Base-by-base conservation (phyloP, 2,113 vertebrate genomes). In the Pseudorasbora parva region DNA sequence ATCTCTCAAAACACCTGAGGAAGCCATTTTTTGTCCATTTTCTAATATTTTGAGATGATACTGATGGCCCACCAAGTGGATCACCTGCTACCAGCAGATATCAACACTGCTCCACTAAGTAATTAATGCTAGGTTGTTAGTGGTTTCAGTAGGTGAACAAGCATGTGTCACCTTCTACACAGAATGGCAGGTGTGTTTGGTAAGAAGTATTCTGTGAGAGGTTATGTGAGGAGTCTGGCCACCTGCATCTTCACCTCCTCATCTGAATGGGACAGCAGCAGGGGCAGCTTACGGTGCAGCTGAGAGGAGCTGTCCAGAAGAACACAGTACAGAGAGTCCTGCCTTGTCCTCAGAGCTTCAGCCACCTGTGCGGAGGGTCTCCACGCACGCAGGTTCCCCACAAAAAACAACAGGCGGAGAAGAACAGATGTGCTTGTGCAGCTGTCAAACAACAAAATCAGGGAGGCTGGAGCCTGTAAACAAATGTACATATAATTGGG, bases 211-310 rank as follows among this genome's bases (percentile, higher is more conserved):
- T 49, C 41, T 30, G 69, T 43, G n/a, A 47, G 78, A 33, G 51
- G 81, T 75, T 94, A 95, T 2, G 90, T 91, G 87, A 96, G 90
- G 85, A 97, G 90, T 82, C 91, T 94, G 73, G 94, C 94, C 90
- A 95, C 96, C 88, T 98, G 95, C 71, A 95, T 92, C 90, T 94
- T 96, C 82, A 98, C 92, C 43, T 98, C 96, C 3, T 5, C 85
- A 49, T 97, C 95, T 0, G 93, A 92, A 83, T 98, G 95, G 17
- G 94, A 91, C 37, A 95, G 90, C 84, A 99, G 93, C 57, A 90
- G 92, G 0, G 88, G 88, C 81, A 99, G 90, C 92, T 94, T 95
- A 88, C 95, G 91, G 84, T 95, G 85, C 0, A 96, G 95, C 9
- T 91, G 91, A 49, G 94, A 90, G 75, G 93, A 92, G 88, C 96